These are phyloP conservation scores for Apis cerana DNA, from an alignment of 1,140 invertebrate species.

Conservation along the genomic window DNA sequence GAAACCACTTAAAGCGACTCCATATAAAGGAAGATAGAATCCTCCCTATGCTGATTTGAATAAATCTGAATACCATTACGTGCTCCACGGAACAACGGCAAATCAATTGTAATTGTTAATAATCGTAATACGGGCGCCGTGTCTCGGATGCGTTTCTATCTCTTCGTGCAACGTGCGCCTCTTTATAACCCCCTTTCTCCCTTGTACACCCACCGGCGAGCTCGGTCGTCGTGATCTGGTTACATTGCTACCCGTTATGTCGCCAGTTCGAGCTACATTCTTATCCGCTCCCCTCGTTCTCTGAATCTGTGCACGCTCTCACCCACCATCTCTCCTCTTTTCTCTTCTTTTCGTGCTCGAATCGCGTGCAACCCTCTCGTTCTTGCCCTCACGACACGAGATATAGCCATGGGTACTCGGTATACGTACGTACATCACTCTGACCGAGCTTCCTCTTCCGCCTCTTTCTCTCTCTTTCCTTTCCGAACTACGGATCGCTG, in stretches of 20 bases:
- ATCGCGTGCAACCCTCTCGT: constrained; percentile 15
- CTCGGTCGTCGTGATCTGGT: constrained; percentile 72
- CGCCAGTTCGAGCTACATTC: constrained; percentile 70
- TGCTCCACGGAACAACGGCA: constrained; percentile 65
- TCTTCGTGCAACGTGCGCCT: constrained; percentile 28
- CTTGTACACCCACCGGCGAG: constrained; percentile 34
- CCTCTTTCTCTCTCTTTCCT: background rate
- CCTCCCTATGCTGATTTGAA: constrained; percentile 63
- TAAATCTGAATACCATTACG: constrained; percentile 74
- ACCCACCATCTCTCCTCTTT: constrained; percentile 30
- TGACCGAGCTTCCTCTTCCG: constrained; percentile 39
- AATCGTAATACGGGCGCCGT: constrained; percentile 69
- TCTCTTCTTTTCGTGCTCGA: constrained; percentile 11
- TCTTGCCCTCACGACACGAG: constrained; percentile 18
- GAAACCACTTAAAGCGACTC: background rate
- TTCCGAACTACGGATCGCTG: constrained; percentile 36
- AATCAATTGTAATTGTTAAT: constrained; percentile 77
- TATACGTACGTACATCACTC: constrained; percentile 54
- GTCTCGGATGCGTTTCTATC: constrained; percentile 49
- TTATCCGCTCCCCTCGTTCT: constrained; percentile 54
- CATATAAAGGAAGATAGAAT: background rate
- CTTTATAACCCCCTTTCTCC: constrained; percentile 30
- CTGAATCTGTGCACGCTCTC: constrained; percentile 21
- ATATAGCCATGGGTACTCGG: constrained; percentile 36
- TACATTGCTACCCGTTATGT: constrained; percentile 77